These are phyloP conservation scores for Microcebus lehilahytsara DNA, from an alignment of 2,113 vertebrate species.

Conservation along the genomic window DNA sequence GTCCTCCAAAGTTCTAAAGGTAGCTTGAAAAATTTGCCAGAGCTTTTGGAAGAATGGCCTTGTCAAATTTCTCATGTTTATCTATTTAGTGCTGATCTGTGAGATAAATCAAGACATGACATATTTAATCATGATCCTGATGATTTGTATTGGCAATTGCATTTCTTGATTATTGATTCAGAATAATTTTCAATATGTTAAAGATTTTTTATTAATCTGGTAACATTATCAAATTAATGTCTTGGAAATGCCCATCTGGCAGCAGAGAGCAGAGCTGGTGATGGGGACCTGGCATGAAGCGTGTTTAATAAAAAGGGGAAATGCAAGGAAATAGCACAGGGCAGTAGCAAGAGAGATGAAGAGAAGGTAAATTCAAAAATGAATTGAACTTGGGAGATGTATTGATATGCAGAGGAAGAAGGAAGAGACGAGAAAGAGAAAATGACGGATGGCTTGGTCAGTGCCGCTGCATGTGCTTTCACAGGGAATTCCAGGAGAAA, in stretches of 20 bases:
- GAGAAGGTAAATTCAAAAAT: neutral
- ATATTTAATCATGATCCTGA: neutral
- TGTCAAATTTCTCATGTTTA: neutral
- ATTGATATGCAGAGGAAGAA: neutral
- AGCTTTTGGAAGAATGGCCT: neutral
- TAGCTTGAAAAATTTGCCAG: neutral
- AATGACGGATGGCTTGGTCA: neutral
- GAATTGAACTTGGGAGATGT: neutral
- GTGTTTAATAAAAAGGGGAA: neutral
- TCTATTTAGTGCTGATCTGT: neutral
- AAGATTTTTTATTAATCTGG: neutral
- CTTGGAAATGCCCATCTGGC: neutral
- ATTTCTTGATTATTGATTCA: neutral
- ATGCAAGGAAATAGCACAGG: neutral
- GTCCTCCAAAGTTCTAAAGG: neutral
- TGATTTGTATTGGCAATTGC: neutral
- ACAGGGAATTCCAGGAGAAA: neutral
- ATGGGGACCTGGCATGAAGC: neutral
- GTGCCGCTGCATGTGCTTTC: rapidly evolving
- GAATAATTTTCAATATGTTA: neutral
- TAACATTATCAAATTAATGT: neutral
- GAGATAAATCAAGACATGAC: neutral
- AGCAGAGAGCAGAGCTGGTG: neutral
- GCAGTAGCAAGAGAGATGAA: neutral
- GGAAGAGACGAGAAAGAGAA: neutral